Base-by-base conservation (phyloP, 2,888 invertebrate species). In the Aradus depressus region DNA sequence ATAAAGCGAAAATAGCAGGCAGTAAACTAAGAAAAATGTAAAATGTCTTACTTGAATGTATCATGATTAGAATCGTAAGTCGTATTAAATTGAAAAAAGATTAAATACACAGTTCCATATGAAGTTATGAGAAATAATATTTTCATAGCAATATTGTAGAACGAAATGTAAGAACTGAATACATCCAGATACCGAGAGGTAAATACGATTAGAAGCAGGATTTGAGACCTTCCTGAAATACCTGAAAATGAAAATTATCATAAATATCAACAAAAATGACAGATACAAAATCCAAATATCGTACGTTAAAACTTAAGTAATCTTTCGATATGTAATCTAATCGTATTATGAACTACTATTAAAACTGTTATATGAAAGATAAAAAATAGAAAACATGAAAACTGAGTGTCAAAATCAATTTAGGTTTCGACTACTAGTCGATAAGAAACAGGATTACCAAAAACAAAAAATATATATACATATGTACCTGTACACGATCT, bases 1-100 rank as follows among this genome's bases (percentile, higher is more conserved):
- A n/a, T n/a, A n/a, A n/a, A n/a, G n/a, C n/a, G n/a, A n/a, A n/a
- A n/a, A n/a, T n/a, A n/a, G n/a, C n/a, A n/a, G n/a, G n/a, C n/a
- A n/a, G n/a, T n/a, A n/a, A n/a, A n/a, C n/a, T n/a, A n/a, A n/a
- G n/a, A n/a, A n/a, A n/a, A n/a, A n/a, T n/a, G n/a, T n/a, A n/a
- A n/a, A n/a, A n/a, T n/a, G n/a, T n/a, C n/a, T n/a, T n/a, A 73
- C 74, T 74, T 81, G 74, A 98, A 97, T 14, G 96, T 95, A 68
- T 98, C 98, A 68, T 97, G 96, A 70, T 96, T 96, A 64, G 87
- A 87, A 67, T 96, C 95, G 66, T 95, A 95, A 4, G 95, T 95
- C 14, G 95, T 92, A 74, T 89, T 91, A 72, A 97, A 97, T 73
- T 96, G 96, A 60, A 84, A 72, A 69, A 92, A 97, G 81, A 98